Base-by-base conservation (phyloP, 2,888 invertebrate genomes). In the Hirtodrosophila confusa region DNA sequence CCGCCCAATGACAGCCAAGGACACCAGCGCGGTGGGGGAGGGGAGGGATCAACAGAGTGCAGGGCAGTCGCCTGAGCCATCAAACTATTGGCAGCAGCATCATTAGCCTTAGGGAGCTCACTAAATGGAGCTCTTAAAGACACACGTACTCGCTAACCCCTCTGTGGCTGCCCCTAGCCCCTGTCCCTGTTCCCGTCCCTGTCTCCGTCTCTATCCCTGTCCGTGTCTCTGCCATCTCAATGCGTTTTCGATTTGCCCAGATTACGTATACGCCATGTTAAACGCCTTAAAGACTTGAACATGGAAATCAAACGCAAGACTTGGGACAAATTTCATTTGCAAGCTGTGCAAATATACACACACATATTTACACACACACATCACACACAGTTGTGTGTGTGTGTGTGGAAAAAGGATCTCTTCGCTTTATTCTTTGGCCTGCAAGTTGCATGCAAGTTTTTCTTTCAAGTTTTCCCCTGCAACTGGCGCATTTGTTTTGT, bases 211-310 rank as follows among this genome's bases (percentile, higher is more conserved):
- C 6, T 4, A 0, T 4, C 27, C 31, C 31, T 7, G 9, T 31
- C 31, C 7, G 0, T 31, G 11, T 10, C 23, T 7, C 33, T 9
- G 27, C 27, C 3, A 0, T 36, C 45, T 62, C 60, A 50, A 68
- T 75, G 83, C 66, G 60, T 55, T 70, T 65, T 66, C 62, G 64
- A 63, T 73, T 58, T 60, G 33, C 29, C 39, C 60, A 67, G 74
- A 80, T 87, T 82, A 85, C 78, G 78, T 62, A 84, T 85, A 80
- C 82, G 82, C 71, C 78, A 70, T 51, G 85, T 67, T 84, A 60
- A 77, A 65, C 80, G 70, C 44, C 63, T 74, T 84, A 69, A 74
- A 86, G 69, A 69, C 64, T 63, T 56, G 50, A 57, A 60, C 41
- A 57, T 58, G 53, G 40, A 66, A 74, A 71, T 74, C 70, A 77